These are phyloP conservation scores for Leptinotarsa rubiginosa DNA, from an alignment of 2,888 invertebrate genomes.

Conservation along the genomic window DNA sequence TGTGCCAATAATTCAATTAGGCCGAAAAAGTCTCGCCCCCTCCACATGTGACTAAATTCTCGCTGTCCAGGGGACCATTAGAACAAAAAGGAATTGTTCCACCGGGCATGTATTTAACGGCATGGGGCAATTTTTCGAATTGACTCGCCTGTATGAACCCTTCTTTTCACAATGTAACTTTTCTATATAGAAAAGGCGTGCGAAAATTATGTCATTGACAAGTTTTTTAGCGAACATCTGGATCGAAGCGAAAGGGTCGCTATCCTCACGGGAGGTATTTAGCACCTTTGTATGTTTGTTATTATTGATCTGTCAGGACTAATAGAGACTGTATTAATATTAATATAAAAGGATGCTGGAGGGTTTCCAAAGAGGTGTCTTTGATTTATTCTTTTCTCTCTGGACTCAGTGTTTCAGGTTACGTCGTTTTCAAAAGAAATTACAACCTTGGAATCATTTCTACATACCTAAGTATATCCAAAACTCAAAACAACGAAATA, in stretches of 20 bases:
- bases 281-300: conserved; percentile 47
- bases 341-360: conserved; percentile 27
- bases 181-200: conserved; percentile 59
- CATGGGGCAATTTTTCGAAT: conserved; percentile 52
- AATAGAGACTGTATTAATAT: conserved; percentile 38
- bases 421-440: background rate
- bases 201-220: conserved; percentile 61
- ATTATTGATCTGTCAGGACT: conserved; percentile 47
- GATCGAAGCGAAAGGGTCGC: conserved; percentile 37
- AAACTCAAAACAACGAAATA: background rate
- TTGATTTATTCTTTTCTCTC: background rate
- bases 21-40: conserved; percentile 36
- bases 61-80: conserved; percentile 36
- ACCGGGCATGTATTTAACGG: conserved; percentile 33
- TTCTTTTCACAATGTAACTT: conserved; percentile 56
- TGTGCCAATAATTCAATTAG: conserved; percentile 41
- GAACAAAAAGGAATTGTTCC: conserved; percentile 39
- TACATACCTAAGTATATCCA: background rate
- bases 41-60: conserved; percentile 35
- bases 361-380: conserved; percentile 2
- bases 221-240: conserved; percentile 51
- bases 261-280: conserved; percentile 46
- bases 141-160: conserved; percentile 52
- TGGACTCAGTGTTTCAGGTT: background rate
- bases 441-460: no score